Evolutionary conservation across 2,113 vertebrate species (phyloP).

Genomic region (Anarrhichthys ocellatus): DNA sequence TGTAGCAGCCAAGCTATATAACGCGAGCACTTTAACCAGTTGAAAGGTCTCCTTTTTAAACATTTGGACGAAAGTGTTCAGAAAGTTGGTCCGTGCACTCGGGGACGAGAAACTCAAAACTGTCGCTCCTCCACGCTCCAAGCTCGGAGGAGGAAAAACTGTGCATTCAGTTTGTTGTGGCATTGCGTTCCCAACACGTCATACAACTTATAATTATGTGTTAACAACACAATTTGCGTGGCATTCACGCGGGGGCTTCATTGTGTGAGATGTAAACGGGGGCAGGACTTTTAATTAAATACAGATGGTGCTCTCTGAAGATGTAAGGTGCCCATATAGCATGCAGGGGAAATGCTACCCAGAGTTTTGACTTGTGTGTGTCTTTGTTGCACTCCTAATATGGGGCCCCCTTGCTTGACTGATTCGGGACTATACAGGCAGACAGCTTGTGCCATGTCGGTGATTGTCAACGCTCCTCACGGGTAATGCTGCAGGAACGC

Average conservation of each 20-base stretch:
- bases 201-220: no score
- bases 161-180: slow-evolving; percentile 2
- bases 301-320: not conserved
- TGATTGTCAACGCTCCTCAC: slow-evolving; percentile 63
- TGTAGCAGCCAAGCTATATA: slow-evolving; percentile 25
- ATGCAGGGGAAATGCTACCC: not conserved
- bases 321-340: slow-evolving; percentile 19
- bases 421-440: slow-evolving; percentile 61
- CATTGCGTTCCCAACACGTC: not conserved
- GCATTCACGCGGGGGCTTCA: not conserved
- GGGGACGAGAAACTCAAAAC: no score
- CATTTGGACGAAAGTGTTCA: not conserved
- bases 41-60: not conserved
- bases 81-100: slow-evolving; percentile 24
- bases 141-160: not conserved
- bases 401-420: slow-evolving; percentile 63
- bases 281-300: not conserved
- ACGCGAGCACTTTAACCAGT: not conserved
- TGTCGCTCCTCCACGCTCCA: not conserved
- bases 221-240: no score
- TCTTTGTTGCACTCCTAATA: slow-evolving; percentile 54
- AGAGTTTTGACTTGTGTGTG: slow-evolving; percentile 24
- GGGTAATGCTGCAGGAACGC: slow-evolving; percentile 63
- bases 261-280: not conserved
- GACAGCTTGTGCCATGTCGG: slow-evolving; percentile 71